Evolutionary conservation across 2,888 invertebrate species (phyloP).

Genomic region (Eristalinus sepulchralis): DNA sequence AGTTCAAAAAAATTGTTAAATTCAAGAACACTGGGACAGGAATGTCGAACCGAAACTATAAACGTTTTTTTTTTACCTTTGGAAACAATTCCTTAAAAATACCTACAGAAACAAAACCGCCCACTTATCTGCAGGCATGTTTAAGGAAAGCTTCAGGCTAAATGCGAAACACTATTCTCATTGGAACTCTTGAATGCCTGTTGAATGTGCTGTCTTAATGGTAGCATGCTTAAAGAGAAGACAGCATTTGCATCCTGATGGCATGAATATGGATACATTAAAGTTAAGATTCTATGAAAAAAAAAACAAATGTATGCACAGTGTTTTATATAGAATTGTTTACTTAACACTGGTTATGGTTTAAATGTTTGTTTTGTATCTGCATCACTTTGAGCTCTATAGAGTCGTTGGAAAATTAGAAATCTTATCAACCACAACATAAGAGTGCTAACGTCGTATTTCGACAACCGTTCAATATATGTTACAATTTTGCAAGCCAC

Average conservation of each 20-base stretch:
- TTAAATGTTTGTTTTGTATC: neutral
- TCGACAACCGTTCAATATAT: constrained; percentile 39
- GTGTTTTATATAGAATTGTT: constrained; percentile 49
- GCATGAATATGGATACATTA: constrained; percentile 61
- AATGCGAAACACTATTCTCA: neutral
- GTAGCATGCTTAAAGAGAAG: constrained; percentile 56
- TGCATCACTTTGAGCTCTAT: neutral
- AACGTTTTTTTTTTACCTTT: no score
- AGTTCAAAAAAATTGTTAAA: no score
- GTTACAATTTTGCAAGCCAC: constrained; percentile 15
- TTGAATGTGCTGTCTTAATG: neutral
- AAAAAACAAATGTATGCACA: constrained; percentile 45
- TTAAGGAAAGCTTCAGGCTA: constrained; percentile 54
- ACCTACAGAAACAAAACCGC: no score
- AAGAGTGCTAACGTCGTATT: no score
- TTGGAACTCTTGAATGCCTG: neutral
- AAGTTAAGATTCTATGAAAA: constrained; percentile 67
- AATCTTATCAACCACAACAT: no score
- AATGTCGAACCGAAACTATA: no score
- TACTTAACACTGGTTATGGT: constrained; percentile 45
- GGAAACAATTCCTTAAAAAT: no score
- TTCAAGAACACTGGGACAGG: no score
- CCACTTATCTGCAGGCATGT: constrained; percentile 51
- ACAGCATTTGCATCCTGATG: constrained; percentile 60
- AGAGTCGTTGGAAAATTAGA: no score